Conservation (phyloP, 2,797 vertebrate species). For the Octomys mimax region DNA sequence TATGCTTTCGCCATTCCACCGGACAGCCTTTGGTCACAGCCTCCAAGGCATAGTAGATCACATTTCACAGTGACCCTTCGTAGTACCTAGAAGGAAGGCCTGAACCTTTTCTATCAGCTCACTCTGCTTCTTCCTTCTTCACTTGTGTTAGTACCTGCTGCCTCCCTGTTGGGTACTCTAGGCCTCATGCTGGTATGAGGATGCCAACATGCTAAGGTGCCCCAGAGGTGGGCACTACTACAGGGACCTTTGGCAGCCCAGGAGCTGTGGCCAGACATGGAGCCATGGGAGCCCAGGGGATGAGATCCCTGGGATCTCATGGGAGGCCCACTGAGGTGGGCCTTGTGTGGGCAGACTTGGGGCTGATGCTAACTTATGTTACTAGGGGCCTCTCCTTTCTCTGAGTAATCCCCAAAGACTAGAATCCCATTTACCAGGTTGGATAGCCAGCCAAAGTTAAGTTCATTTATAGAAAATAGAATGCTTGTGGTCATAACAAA, state of each 20-base stretch:
- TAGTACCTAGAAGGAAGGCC: rapidly evolving
- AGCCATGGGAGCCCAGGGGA: background rate
- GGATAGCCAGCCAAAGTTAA: background rate
- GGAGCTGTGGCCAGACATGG: background rate
- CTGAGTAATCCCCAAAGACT: background rate
- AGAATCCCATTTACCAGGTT: background rate
- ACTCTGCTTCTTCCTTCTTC: background rate
- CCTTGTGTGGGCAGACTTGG: background rate
- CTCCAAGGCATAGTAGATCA: background rate
- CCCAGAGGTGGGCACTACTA: rapidly evolving
- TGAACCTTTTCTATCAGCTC: rapidly evolving
- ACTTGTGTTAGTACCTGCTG: rapidly evolving
- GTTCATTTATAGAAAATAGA: background rate
- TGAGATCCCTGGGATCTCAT: no score
- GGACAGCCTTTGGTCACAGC: background rate
- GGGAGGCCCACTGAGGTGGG: no score
- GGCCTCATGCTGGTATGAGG: rapidly evolving
- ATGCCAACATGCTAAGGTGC: background rate
- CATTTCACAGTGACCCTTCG: background rate
- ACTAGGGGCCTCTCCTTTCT: background rate
- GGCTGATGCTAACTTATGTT: rapidly evolving
- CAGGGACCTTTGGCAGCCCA: background rate
- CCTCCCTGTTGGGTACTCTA: no score
- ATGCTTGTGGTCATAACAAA: background rate
- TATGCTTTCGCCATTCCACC: background rate